These are phyloP conservation scores for Choloepus hoffmanni DNA, from an alignment of 2,113 vertebrate genomes.

Conservation along the genomic window DNA sequence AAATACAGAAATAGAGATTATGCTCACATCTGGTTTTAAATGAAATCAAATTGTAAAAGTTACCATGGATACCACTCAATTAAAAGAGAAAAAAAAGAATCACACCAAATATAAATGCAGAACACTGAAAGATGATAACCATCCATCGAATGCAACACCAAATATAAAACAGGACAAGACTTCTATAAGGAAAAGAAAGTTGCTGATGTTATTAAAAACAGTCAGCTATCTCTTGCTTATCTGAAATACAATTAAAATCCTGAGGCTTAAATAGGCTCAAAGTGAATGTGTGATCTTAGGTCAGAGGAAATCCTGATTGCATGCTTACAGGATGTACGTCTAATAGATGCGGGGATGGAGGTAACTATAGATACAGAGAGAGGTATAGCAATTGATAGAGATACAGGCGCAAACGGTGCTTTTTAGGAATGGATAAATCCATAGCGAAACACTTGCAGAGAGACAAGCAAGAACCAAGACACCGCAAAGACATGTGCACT, in stretches of 20 bases:
- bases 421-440: background rate
- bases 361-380: background rate
- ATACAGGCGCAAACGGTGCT: background rate
- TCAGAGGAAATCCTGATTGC: background rate
- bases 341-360: background rate
- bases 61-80: background rate
- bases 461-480: background rate
- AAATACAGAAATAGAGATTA: background rate
- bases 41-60: background rate
- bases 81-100: slow-evolving; percentile 12
- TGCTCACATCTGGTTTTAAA: background rate
- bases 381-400: background rate
- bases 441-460: background rate
- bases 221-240: background rate
- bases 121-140: background rate
- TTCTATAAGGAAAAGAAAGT: background rate
- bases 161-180: background rate
- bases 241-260: background rate
- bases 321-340: rapidly evolving
- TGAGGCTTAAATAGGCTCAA: background rate
- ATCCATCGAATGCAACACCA: background rate
- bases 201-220: background rate
- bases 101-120: background rate
- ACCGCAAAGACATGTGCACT: background rate
- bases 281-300: background rate